Percentiles rank a stretch among this genome's conserved stretches.
These are phyloP conservation scores for Coleophora flavipennella DNA, from an alignment of 2,888 invertebrate genomes.

Conservation along the genomic window DNA sequence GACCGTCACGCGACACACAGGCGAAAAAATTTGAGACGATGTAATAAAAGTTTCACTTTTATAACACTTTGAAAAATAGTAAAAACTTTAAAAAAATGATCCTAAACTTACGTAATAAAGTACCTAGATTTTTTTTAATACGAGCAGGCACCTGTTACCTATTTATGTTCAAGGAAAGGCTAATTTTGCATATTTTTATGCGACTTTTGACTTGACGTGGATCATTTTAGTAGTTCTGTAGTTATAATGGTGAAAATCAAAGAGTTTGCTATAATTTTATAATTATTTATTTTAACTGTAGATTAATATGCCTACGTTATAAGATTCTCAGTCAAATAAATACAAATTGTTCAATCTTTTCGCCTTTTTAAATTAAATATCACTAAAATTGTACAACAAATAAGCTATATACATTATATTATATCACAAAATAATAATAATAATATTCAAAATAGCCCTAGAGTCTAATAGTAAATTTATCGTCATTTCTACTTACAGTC, in stretches of 20 bases:
- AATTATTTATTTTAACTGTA: slow-evolving; percentile 61
- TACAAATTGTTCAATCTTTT: slow-evolving; percentile 50
- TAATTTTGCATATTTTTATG: too few relatives aligned
- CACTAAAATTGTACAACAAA: slow-evolving; percentile 70
- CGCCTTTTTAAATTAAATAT: slow-evolving; percentile 60
- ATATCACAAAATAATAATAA: slow-evolving; percentile 54
- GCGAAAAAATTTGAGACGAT: too few relatives aligned
- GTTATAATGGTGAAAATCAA: slow-evolving; percentile 26
- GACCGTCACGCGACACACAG: too few relatives aligned
- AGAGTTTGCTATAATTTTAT: slow-evolving; percentile 35
- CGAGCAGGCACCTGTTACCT: too few relatives aligned
- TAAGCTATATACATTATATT: slow-evolving; percentile 71
- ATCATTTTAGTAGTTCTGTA: too few relatives aligned
- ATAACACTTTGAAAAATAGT: too few relatives aligned
- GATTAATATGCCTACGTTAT: slow-evolving; percentile 55
- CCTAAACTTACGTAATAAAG: too few relatives aligned
- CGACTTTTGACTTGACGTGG: too few relatives aligned
- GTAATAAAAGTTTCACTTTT: too few relatives aligned
- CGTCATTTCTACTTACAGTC: slow-evolving; percentile 70
- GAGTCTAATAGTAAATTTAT: slow-evolving; percentile 52
- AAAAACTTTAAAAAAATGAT: too few relatives aligned
- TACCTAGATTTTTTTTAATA: too few relatives aligned
- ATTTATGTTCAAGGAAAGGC: too few relatives aligned
- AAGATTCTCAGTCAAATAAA: slow-evolving; percentile 71
- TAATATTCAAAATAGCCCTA: slow-evolving; percentile 48